A percentile compares a stretch with the other conserved stretches of the same genome.
These are phyloP conservation scores for Chelmon rostratus DNA, from an alignment of 2,797 vertebrate genomes.

Conservation along the genomic window DNA sequence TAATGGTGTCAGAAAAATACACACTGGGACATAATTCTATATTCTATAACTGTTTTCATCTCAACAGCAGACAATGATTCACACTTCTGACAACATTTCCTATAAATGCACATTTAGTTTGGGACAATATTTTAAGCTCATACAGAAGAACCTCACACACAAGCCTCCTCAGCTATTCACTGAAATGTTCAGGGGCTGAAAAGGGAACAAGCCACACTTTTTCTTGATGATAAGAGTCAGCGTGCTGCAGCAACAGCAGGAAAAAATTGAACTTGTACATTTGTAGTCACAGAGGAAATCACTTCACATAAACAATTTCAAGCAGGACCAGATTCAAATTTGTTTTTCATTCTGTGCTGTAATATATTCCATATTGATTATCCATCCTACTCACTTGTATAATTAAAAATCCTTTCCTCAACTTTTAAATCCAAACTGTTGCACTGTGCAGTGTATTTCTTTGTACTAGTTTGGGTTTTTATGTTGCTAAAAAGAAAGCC, in stretches of 20 bases:
- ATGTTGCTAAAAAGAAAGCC: background rate
- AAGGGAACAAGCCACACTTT: background rate
- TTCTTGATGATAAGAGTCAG: background rate
- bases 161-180: background rate
- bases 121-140: background rate
- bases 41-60: slow-evolving; percentile 12
- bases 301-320: slow-evolving; percentile 31
- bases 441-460: background rate
- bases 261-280: background rate
- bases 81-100: background rate
- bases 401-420: slow-evolving; percentile 8
- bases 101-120: background rate
- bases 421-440: slow-evolving; percentile 14
- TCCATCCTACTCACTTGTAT: slow-evolving; percentile 11
- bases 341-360: slow-evolving; percentile 30
- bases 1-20: slow-evolving; percentile 5
- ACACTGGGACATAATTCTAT: background rate
- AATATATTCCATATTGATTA: slow-evolving; percentile 40
- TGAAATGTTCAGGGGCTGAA: background rate
- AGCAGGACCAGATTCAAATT: slow-evolving; percentile 29
- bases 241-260: background rate
- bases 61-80: background rate
- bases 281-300: slow-evolving; percentile 25
- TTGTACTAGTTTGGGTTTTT: background rate
- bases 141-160: background rate